Evolutionary conservation across 2,113 vertebrate species (phyloP).

Genomic region (Lycaon pictus): DNA sequence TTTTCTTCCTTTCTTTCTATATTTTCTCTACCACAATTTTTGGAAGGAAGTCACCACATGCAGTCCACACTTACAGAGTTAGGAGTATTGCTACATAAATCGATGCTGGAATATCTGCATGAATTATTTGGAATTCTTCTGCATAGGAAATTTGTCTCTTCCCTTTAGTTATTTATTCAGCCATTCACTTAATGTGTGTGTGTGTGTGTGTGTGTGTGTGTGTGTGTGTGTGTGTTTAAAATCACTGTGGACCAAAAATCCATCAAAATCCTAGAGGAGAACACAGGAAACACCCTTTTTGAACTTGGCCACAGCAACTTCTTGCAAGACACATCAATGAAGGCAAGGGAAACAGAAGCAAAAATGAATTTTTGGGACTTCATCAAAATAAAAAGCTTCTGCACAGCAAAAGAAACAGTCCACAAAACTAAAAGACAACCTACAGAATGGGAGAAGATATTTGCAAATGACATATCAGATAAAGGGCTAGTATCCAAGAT

Average conservation of each 20-base stretch:
- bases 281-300: too few species aligned
- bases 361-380: too few species aligned
- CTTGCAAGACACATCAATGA: too few species aligned
- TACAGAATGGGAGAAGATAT: too few species aligned
- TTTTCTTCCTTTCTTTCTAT: not conserved
- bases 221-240: not conserved
- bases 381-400: too few species aligned
- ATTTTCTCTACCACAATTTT: not conserved
- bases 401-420: too few species aligned
- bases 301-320: too few species aligned
- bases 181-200: not conserved
- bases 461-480: too few species aligned
- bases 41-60: not conserved
- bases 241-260: not conserved
- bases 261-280: too few species aligned
- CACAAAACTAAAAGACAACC: too few species aligned
- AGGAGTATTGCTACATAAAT: not conserved
- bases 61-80: not conserved
- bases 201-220: not conserved
- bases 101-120: not conserved
- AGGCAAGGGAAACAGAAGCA: too few species aligned
- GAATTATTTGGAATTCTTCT: conserved; percentile 21
- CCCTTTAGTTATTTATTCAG: not conserved
- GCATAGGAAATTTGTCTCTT: not conserved
- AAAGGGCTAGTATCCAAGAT: too few species aligned